A percentile compares a stretch with the other conserved stretches of the same genome.
These are phyloP conservation scores for Heliconius aoede DNA, from an alignment of 2,888 invertebrate genomes.

Conservation along the genomic window DNA sequence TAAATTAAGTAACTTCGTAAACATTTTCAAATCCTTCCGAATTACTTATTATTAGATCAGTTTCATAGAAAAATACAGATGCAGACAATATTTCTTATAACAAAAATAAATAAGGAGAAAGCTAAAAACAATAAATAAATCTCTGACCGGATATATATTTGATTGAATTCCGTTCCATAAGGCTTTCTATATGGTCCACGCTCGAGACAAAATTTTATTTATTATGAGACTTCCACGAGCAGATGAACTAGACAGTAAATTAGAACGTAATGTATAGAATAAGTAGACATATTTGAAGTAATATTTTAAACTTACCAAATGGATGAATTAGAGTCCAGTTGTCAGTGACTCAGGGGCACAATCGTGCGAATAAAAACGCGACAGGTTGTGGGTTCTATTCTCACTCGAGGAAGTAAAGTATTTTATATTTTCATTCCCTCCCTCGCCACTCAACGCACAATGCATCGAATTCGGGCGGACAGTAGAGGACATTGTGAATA, in stretches of 20 bases:
- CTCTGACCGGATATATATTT: constrained; percentile 46
- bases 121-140: constrained; percentile 43
- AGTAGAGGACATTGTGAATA: no score
- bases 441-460: no score
- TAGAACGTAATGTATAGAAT: not conserved
- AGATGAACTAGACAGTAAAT: not conserved
- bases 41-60: not conserved
- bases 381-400: not conserved
- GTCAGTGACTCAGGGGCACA: no score
- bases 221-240: constrained; percentile 17
- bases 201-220: constrained; percentile 28
- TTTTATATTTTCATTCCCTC: no score
- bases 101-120: constrained; percentile 38
- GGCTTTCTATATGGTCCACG: constrained; percentile 48
- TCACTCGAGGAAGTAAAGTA: not conserved
- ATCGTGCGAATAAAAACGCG: no score
- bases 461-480: no score
- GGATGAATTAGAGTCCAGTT: no score
- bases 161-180: constrained; percentile 48
- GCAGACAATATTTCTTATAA: not conserved
- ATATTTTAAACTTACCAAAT: not conserved
- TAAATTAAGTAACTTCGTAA: not conserved
- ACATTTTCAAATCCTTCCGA: not conserved
- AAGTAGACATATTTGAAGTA: not conserved
- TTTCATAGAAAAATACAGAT: not conserved